Evolutionary conservation across 1,140 invertebrate genomes (phyloP).

Genomic region (Drosophila ambigua): DNA sequence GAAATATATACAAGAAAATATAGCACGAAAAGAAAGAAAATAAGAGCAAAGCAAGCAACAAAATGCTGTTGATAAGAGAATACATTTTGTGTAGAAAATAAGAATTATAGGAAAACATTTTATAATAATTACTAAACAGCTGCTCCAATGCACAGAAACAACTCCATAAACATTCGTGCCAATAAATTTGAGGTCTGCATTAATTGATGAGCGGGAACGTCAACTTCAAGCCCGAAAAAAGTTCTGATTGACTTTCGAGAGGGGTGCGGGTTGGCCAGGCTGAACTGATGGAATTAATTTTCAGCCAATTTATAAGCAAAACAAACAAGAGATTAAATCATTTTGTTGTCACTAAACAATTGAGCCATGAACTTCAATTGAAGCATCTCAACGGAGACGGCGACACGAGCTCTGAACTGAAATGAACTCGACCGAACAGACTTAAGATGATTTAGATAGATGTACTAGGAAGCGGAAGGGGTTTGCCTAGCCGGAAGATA

Average conservation of each 20-base stretch:
- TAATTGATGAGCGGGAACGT: slow-evolving; percentile 19
- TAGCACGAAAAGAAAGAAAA: background rate
- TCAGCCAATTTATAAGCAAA: slow-evolving; percentile 49
- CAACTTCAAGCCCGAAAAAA: slow-evolving; percentile 7
- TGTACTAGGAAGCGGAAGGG: slow-evolving; percentile 49
- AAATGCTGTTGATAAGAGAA: slow-evolving; percentile 35
- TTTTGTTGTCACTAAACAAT: slow-evolving; percentile 51
- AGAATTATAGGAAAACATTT: slow-evolving; percentile 11
- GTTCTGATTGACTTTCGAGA: background rate
- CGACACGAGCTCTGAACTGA: slow-evolving; percentile 26
- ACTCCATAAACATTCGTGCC: background rate
- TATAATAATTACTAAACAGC: slow-evolving; percentile 37
- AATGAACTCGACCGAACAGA: slow-evolving; percentile 19
- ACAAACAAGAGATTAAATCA: slow-evolving; percentile 59
- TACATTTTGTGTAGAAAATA: slow-evolving; percentile 3
- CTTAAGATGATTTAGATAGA: slow-evolving; percentile 35
- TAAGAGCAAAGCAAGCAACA: slow-evolving; percentile 11
- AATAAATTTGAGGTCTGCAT: slow-evolving; percentile 23
- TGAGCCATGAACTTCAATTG: slow-evolving; percentile 79
- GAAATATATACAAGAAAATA: too few relatives aligned
- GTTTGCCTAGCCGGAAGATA: slow-evolving; percentile 24
- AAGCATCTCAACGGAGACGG: slow-evolving; percentile 24
- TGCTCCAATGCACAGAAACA: slow-evolving; percentile 8
- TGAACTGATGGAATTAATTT: slow-evolving; percentile 54
- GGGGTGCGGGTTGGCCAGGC: slow-evolving; percentile 4